Evolutionary conservation across 2,797 vertebrate genomes (phyloP), one percentile per base, ranked within the genome.

Genomic region (Cygnus olor): DNA sequence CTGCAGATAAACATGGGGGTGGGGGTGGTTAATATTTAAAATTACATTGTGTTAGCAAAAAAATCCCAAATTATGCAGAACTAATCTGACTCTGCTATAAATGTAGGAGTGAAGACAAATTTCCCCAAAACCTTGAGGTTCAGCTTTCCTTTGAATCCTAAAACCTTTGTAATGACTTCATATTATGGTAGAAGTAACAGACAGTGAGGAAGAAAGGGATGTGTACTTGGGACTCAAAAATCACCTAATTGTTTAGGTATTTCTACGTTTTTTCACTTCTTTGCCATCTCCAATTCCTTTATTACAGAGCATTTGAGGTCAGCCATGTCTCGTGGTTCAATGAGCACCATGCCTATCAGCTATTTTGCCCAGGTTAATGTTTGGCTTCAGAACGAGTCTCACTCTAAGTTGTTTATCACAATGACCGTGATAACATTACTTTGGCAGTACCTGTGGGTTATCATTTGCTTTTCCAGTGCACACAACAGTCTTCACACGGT

Each of bases 281-380:
- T 85, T 82, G 34, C 49, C 15, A 70, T 38, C 8, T 25, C 11
- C 15, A 8, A 6, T 77, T 84, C 49, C 68, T 40, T 77, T 69
- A 22, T 2, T 32, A 56, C 45, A 94, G 74, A 66, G 65, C 90
- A 80, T 82, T 72, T 82, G 71, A 94, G 80, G 90, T 91, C 83
- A 94, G 61, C 44, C 68, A 47, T 66, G 80, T 42, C 80, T 73
- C 3, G 1, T 71, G 78, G 66, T 28, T 91, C 56, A 86, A 88
- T 42, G 91, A 94, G 84, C 54, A 68, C 40, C 56, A 57, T 49
- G 84, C 42, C 45, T 60, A 32, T 88, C 63, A 93, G 71, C 36
- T 94, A 2, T 88, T 94, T 94, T 88, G 24, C 49, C 56, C 85
- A 86, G 60, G 94, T 94, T 94, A 92, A 91, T 88, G 17, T 86